These are phyloP conservation scores for Addax nasomaculatus DNA, from an alignment of 2,113 vertebrate genomes.

Conservation along the genomic window DNA sequence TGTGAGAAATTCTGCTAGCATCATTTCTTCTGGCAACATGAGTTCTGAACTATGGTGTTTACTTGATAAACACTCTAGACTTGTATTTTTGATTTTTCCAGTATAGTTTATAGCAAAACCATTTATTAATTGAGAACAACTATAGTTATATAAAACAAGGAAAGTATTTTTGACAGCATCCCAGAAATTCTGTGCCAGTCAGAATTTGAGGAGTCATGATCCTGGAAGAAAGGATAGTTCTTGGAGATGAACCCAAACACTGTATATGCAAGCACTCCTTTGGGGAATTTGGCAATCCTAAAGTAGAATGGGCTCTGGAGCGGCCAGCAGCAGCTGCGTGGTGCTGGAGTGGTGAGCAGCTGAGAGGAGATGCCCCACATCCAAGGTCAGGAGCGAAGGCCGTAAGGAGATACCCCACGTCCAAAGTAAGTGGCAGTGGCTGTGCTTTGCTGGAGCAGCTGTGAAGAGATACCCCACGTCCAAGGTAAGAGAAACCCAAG, in stretches of 20 bases:
- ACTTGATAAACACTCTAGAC: neutral
- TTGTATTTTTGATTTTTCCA: neutral
- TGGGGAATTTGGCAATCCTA: neutral
- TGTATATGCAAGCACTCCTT: neutral
- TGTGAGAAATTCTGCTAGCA: neutral
- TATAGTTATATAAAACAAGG: neutral
- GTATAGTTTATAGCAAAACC: neutral
- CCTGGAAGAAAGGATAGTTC: neutral
- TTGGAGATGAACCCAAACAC: neutral
- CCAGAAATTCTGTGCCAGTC: neutral
- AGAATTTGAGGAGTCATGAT: neutral
- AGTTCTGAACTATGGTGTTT: neutral
- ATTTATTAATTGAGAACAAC: neutral
- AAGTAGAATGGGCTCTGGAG: neutral
- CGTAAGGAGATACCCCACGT: accelerated
- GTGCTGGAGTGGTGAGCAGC: accelerated
- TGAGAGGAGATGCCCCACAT: neutral
- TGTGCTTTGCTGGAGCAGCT: neutral
- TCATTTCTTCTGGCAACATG: neutral
- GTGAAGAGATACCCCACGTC: neutral
- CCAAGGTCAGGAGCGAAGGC: neutral
- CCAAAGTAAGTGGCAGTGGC: neutral
- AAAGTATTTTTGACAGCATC: neutral
- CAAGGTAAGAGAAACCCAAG: neutral
- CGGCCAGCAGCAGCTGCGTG: accelerated